phyloP scores from a whole-genome alignment of 1,140 invertebrate genomes.

The Dendroctonus ponderosae region DNA sequence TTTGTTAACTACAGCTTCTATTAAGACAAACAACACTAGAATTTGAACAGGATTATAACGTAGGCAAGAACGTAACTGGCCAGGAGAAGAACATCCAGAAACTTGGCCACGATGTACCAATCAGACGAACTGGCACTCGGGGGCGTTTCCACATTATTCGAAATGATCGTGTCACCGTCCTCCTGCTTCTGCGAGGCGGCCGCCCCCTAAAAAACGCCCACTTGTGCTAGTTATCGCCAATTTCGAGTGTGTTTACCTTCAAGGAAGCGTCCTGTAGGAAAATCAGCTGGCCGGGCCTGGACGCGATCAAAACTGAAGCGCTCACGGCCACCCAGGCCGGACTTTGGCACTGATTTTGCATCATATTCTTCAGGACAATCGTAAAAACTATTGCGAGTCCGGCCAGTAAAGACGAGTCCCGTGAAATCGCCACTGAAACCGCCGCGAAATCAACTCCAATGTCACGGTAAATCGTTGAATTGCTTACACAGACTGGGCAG shows the following conservation, averaged over 20 bases:
- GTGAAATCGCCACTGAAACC: constrained; percentile 43
- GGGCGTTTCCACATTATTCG: constrained; percentile 11
- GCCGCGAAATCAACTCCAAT: neutral
- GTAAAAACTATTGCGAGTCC: constrained; percentile 41
- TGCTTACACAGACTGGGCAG: constrained; percentile 40
- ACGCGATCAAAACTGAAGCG: constrained; percentile 37
- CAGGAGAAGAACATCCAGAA: constrained; percentile 43
- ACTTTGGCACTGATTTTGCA: constrained; percentile 26
- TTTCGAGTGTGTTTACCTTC: constrained; percentile 35
- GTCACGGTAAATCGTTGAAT: constrained; percentile 1
- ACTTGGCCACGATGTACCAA: constrained; percentile 40
- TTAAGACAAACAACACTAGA: constrained; percentile 4
- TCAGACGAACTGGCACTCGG: constrained; percentile 22
- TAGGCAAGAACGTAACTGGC: constrained; percentile 38
- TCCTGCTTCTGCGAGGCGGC: constrained; percentile 40
- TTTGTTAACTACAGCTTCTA: too few relatives aligned
- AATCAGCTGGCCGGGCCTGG: constrained; percentile 40
- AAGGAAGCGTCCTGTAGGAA: constrained; percentile 40
- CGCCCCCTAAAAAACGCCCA: constrained; percentile 32
- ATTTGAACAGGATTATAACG: constrained; percentile 37
- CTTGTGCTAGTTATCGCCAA: constrained; percentile 1
- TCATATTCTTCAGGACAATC: constrained; percentile 39
- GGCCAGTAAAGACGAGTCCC: constrained; percentile 45
- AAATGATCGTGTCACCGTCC: constrained; percentile 41
- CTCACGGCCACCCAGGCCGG: constrained; percentile 41